Evolutionary conservation across 2,113 vertebrate genomes (phyloP).

Genomic region (Rattus rattus): DNA sequence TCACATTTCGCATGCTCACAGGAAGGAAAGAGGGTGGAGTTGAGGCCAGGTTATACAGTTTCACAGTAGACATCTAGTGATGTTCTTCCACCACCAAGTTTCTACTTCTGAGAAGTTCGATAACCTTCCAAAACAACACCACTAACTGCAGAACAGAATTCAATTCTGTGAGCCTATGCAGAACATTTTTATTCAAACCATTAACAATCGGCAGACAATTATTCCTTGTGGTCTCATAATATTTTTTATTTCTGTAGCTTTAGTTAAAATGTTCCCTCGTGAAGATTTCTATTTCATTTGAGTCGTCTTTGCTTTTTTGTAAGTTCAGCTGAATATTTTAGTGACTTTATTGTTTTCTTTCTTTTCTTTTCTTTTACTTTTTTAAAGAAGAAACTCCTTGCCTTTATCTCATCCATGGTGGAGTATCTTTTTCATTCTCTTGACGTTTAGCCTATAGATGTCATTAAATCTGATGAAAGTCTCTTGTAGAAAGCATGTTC

Average conservation of each 20-base stretch:
- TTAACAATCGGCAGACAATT: neutral
- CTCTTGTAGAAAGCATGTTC: neutral
- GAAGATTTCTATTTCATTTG: neutral
- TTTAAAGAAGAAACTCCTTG: neutral
- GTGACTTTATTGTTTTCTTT: slow-evolving; percentile 3
- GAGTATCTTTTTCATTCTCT: neutral
- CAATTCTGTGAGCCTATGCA: neutral
- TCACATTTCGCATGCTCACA: neutral
- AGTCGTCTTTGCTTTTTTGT: neutral
- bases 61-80: neutral
- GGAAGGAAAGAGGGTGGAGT: neutral
- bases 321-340: neutral
- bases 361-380: no score
- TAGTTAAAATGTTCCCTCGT: neutral
- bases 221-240: neutral
- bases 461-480: neutral
- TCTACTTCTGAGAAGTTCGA: neutral
- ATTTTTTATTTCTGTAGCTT: neutral
- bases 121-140: neutral
- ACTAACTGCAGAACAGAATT: neutral
- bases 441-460: neutral
- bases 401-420: neutral
- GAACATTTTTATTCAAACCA: neutral
- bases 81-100: neutral
- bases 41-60: neutral